phyloP scores from a whole-genome alignment of 2,888 invertebrate species.

The Oxytorus armatus region DNA sequence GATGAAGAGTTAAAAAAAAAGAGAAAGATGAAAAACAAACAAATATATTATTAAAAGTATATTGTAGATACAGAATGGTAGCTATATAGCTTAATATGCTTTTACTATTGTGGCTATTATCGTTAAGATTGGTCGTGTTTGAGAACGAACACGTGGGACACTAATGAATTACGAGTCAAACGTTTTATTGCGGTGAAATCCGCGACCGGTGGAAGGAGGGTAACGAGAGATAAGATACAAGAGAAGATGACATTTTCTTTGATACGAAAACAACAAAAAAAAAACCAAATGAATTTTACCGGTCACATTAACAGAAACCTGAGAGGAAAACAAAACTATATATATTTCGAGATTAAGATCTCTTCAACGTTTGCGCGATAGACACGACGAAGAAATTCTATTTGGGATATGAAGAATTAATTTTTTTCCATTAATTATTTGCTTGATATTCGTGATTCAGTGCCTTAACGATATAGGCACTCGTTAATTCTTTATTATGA shows the following conservation, averaged over 20 bases:
- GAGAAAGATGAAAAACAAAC: constrained; percentile 44
- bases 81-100: constrained; percentile 84
- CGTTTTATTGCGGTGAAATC: constrained; percentile 9
- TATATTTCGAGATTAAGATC: not conserved
- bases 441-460: constrained; percentile 32
- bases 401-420: constrained; percentile 19
- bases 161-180: constrained; percentile 36
- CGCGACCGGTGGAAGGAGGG: not conserved
- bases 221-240: not conserved
- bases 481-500: constrained; percentile 33
- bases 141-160: constrained; percentile 46
- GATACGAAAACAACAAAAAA: not conserved
- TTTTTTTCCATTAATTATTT: constrained; percentile 25
- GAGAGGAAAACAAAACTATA: not conserved
- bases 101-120: constrained; percentile 83
- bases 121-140: constrained; percentile 76
- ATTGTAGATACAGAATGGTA: constrained; percentile 79
- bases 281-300: not conserved
- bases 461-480: constrained; percentile 31
- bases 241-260: not conserved
- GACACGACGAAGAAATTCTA: constrained; percentile 4
- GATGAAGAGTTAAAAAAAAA: constrained; percentile 23
- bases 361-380: not conserved
- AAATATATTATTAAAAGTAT: constrained; percentile 69
- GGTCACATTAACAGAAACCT: no score